Evolutionary conservation across 2,888 invertebrate species (phyloP), one percentile per base, ranked within the genome.

Genomic region (Ditula angustiorana): DNA sequence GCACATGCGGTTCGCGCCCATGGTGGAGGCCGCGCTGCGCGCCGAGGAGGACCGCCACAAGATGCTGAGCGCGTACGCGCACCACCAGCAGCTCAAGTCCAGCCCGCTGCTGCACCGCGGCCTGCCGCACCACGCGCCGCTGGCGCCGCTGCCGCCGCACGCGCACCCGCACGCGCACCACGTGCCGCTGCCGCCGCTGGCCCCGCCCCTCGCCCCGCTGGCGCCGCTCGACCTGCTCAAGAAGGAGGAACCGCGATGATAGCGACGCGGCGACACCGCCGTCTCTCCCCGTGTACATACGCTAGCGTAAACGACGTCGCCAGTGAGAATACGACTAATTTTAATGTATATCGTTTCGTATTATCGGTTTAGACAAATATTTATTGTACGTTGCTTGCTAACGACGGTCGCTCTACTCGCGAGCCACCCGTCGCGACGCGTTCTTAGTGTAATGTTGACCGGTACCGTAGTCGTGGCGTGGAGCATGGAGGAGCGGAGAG

Each of bases 31-130:
- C 11, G 96, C 96, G 19, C 95, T 96, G 80, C 94, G 96, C 61
- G 96, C 95, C 49, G 96, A 96, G 80, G 96, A 97, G 76, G 96
- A 97, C 83, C 95, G 96, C 67, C 96, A 95, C 44, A 97, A 96
- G 86, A 94, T 96, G 79, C 94, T 95, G 79, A 95, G 94, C 72
- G 95, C 96, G 69, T 96, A 96, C 87, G 94, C 95, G 63, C 94
- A 94, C 63, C 92, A 94, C 72, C 95, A 95, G 76, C 92, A 92
- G 78, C 76, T 90, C 80, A 94, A 83, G 87, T 88, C 94, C 70
- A 85, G 82, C 69, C 85, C 87, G 76, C 80, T 90, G 77, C 78
- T 88, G 79, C 90, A 88, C 79, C 86, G 87, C 69, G 79, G 94
- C 72, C 88, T 94, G 79, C 94, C 94, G 81, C 88, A 93, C 73